These are phyloP conservation scores for Spongilla lacustris DNA, from an alignment of 37 sponge, comb jelly and placozoan genomes.

Conservation along the genomic window DNA sequence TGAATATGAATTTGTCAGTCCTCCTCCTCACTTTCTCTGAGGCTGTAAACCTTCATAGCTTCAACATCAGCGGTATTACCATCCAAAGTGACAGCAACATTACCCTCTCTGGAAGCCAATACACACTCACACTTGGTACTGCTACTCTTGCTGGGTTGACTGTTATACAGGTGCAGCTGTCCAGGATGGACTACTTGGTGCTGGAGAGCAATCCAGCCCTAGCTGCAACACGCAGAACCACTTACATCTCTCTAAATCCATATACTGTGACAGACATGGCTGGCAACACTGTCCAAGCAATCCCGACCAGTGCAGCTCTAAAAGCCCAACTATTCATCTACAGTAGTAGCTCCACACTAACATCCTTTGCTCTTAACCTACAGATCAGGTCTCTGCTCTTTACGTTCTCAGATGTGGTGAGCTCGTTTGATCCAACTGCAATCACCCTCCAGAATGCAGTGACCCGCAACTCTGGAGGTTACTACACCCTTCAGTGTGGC, in stretches of 20 bases:
- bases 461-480: not conserved
- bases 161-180: conserved; percentile 37
- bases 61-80: conserved; percentile 54
- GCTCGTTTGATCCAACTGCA: conserved; percentile 37
- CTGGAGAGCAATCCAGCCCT: conserved; percentile 52
- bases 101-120: conserved; percentile 3
- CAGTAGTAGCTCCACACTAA: conserved; percentile 59
- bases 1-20: conserved; percentile 66
- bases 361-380: conserved; percentile 61
- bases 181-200: conserved; percentile 33
- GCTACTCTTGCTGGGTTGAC: conserved; percentile 10
- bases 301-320: conserved; percentile 21
- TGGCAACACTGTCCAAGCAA: conserved; percentile 31
- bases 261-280: conserved; percentile 53
- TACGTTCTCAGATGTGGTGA: conserved; percentile 81
- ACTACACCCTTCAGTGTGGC: conserved; percentile 40
- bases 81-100: conserved; percentile 60
- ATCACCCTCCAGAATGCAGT: conserved; percentile 69
- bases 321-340: conserved; percentile 20
- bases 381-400: conserved; percentile 56
- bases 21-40: conserved; percentile 73
- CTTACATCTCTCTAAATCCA: conserved; percentile 40
- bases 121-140: conserved; percentile 43
- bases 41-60: conserved; percentile 49
- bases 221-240: conserved; percentile 55